phyloP scores from a whole-genome alignment of 2,113 vertebrate genomes.

The Suncus etruscus region DNA sequence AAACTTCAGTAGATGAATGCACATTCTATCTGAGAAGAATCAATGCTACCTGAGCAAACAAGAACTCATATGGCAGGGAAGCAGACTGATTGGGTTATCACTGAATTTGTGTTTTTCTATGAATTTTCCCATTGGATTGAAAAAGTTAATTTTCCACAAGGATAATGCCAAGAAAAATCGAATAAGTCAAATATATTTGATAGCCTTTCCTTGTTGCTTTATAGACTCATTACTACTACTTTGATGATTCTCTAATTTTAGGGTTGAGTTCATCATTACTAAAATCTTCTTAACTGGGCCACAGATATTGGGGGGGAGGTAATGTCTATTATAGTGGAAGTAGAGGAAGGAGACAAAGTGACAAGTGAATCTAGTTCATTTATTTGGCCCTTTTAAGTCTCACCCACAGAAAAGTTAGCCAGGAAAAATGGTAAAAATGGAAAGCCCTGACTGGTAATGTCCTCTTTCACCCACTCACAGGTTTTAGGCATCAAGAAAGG shows the following conservation, averaged over 20 bases:
- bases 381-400: no score
- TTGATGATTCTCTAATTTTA: neutral
- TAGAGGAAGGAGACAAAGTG: no score
- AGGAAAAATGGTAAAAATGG: no score
- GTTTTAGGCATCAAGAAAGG: no score
- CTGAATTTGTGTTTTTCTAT: neutral
- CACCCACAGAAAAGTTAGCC: no score
- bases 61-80: neutral
- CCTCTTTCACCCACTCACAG: no score
- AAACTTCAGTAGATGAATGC: conserved; percentile 49
- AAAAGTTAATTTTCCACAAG: neutral
- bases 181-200: neutral
- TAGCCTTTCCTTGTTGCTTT: neutral
- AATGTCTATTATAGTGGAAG: no score
- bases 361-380: no score
- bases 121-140: neutral
- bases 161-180: neutral
- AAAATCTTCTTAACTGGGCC: neutral
- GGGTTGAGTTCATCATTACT: neutral
- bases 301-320: neutral
- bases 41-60: conserved; percentile 31
- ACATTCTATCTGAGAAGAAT: conserved; percentile 2
- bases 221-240: neutral
- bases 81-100: neutral
- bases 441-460: no score